Base-by-base conservation (phyloP, 2,113 vertebrate genomes). In the Noturus placidus region DNA sequence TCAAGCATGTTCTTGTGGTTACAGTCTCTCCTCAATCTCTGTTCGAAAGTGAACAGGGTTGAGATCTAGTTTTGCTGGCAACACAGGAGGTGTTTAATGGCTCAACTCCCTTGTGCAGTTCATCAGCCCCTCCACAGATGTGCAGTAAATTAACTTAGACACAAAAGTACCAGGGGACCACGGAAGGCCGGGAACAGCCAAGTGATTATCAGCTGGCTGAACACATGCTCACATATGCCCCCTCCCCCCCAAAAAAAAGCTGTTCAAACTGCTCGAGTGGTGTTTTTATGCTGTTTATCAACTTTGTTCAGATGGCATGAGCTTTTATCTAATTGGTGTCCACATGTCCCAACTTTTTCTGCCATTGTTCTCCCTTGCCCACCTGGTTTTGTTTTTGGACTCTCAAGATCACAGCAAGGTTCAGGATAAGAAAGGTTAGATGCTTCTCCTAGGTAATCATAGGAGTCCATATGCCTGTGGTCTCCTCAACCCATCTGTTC, bases 51-150 rank as follows among this genome's bases (percentile, higher is more conserved):
- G 70, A 86, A 77, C 19, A 42, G 59, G 88, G 86, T 87, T 80
- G 77, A 61, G 70, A 77, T 61, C 59, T 89, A 57, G 85, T 89
- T 89, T 83, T 87, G 22, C 52, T 50, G 82, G 70, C 72, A 84
- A 74, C n/a, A 56, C 86, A 83, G 56, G 86, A 87, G 67, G 74
- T 25, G 54, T 88, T 90, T 90, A 86, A 88, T 86, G 52, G 76
- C 83, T 72, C 14, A 14, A 82, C 85, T 79, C 85, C 59, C 56
- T 42, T 5, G 20, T 84, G 59, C 82, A 80, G 61, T 84, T 82
- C 54, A 83, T 87, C 85, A 80, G 76, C 22, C 69, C 82, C 76
- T 63, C 59, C 46, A 76, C 77, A 65, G 33, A 80, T 61, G 19
- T 35, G 65, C 46, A 69, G 52, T 63, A 83, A 84, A 72, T 84